A percentile compares a stretch with the other conserved stretches of the same genome.
Conservation (phyloP, 2,113 vertebrate species). For the Silurus asotus region DNA sequence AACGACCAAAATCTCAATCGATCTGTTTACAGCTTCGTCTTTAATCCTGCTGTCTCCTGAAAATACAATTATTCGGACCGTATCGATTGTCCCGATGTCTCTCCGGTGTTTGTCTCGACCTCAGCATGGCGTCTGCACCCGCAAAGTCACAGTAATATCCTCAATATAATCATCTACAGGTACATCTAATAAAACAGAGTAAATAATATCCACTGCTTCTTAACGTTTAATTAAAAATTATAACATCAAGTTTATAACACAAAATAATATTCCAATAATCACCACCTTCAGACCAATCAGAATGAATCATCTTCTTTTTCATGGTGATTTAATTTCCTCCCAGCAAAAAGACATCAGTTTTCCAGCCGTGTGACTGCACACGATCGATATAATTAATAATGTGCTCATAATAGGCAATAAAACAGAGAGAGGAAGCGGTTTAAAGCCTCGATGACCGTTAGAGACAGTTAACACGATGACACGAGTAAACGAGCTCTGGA, state of each 20-base stretch:
- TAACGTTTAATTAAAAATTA: neutral
- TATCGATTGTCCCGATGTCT: neutral
- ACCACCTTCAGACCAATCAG: neutral
- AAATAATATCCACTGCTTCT: neutral
- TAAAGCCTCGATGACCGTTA: neutral
- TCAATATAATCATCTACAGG: neutral
- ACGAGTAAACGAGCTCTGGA: neutral
- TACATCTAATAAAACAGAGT: neutral
- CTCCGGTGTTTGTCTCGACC: neutral
- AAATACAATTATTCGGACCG: conserved; percentile 1
- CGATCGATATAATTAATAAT: conserved; percentile 4
- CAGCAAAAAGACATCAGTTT: neutral
- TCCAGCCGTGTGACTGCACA: neutral
- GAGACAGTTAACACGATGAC: neutral
- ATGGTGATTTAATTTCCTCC: neutral
- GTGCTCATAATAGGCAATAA: neutral
- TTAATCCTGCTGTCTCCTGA: neutral
- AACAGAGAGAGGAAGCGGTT: neutral
- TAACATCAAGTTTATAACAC: neutral
- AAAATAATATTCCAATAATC: neutral
- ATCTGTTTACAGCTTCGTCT: conserved; percentile 5
- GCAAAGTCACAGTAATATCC: too few relatives aligned
- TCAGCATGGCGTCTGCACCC: neutral
- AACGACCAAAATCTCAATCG: neutral
- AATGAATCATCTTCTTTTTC: neutral